These are phyloP conservation scores for Mallateleia sp. DNA, from an alignment of 2,888 invertebrate genomes.

Conservation along the genomic window DNA sequence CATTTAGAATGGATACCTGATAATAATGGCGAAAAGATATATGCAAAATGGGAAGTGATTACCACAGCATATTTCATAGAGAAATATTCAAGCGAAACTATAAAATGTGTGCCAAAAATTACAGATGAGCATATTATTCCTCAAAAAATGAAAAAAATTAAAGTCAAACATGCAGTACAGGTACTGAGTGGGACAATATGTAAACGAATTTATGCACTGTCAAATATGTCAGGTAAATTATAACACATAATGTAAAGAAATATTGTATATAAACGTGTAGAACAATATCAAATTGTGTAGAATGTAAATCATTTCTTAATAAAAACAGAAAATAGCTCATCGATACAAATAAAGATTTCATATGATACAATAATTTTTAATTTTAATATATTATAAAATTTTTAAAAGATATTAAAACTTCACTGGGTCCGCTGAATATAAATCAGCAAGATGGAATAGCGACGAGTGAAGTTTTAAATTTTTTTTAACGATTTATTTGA, in stretches of 20 bases:
- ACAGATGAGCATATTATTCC: conserved; percentile 48
- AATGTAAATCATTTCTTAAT: too few relatives aligned
- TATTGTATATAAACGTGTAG: too few relatives aligned
- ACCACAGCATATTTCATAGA: conserved; percentile 37
- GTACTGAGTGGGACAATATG: conserved; percentile 46
- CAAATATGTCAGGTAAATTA: background rate
- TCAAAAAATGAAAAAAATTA: conserved; percentile 46
- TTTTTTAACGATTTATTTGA: conserved; percentile 16
- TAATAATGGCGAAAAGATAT: background rate
- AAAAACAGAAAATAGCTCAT: too few relatives aligned
- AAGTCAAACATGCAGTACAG: conserved; percentile 61
- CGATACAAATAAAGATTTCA: too few relatives aligned
- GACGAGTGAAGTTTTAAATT: background rate
- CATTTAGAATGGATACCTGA: conserved; percentile 5
- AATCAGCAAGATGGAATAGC: background rate
- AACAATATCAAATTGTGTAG: too few relatives aligned
- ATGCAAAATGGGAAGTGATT: conserved; percentile 36
- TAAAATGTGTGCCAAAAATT: conserved; percentile 29
- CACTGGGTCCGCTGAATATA: background rate
- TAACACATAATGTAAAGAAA: too few relatives aligned
- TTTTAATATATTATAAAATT: background rate
- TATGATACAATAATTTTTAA: background rate
- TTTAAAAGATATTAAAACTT: conserved; percentile 3
- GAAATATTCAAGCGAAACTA: background rate
- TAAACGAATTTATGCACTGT: conserved; percentile 24